Conservation (phyloP, 37 sponge, comb jelly and placozoan genomes). For the Spongia lamella region DNA sequence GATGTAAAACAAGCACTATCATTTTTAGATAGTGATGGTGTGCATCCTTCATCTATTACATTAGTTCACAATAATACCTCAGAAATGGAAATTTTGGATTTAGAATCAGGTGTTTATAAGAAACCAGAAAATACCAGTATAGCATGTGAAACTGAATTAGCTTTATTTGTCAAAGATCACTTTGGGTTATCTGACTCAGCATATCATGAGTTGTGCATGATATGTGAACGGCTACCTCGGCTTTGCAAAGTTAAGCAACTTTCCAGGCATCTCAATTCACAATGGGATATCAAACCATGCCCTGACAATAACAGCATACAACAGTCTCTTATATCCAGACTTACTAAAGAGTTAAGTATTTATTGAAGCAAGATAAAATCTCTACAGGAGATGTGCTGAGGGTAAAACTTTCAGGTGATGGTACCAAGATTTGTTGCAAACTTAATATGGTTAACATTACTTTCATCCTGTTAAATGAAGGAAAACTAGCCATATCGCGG, state of each 20-base stretch:
- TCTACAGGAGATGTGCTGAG: neutral
- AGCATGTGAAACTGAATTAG: neutral
- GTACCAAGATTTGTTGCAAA: slow-evolving; percentile 28
- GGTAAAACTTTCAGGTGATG: slow-evolving; percentile 49
- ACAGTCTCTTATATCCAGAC: neutral
- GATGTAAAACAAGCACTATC: neutral
- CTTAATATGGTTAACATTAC: slow-evolving; percentile 23
- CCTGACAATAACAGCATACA: neutral
- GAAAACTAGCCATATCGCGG: slow-evolving; percentile 1
- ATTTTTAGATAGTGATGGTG: neutral
- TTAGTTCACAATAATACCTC: neutral
- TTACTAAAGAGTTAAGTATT: neutral
- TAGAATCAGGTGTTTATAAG: neutral
- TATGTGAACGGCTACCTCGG: neutral
- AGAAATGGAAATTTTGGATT: neutral
- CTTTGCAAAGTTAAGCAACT: neutral
- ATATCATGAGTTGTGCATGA: neutral
- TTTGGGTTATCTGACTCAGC: neutral
- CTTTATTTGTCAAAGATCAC: neutral
- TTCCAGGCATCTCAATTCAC: neutral
- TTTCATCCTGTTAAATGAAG: slow-evolving; percentile 37
- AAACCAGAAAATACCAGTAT: neutral
- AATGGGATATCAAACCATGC: neutral
- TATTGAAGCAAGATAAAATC: neutral
- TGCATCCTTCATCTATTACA: neutral